A percentile compares a stretch with the other conserved stretches of the same genome.
Conservation (phyloP, 37 sponge, comb jelly and placozoan species). For the Aphrocallistes beatrix region DNA sequence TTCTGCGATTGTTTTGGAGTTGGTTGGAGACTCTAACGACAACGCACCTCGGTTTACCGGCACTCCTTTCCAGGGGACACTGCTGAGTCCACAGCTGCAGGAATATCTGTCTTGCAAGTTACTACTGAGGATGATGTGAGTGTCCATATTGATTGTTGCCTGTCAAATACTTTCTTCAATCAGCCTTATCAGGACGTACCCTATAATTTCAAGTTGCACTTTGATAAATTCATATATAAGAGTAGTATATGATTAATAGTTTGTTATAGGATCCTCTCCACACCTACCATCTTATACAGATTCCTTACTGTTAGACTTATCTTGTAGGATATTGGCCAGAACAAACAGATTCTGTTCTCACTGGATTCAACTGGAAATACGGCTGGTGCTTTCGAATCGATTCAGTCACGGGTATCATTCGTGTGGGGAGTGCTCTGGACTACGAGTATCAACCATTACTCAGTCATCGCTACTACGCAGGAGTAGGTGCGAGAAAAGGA, state of each 20-base stretch:
- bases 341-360: slow-evolving; percentile 6
- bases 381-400: neutral
- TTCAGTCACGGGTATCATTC: neutral
- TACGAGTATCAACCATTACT: slow-evolving; percentile 5
- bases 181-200: too few relatives aligned
- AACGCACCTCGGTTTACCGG: neutral
- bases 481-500: neutral
- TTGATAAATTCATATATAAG: too few relatives aligned
- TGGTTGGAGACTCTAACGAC: neutral
- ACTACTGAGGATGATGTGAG: neutral
- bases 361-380: neutral
- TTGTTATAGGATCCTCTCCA: too few relatives aligned
- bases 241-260: too few relatives aligned
- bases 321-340: neutral
- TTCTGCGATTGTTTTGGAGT: neutral
- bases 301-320: too few relatives aligned
- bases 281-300: too few relatives aligned
- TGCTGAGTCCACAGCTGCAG: neutral
- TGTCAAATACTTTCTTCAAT: too few relatives aligned
- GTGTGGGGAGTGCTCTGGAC: neutral
- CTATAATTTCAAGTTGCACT: too few relatives aligned
- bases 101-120: neutral
- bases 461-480: neutral
- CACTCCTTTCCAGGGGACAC: neutral
- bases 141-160: too few relatives aligned